Percentiles rank a stretch among this genome's conserved stretches.
phyloP scores from a whole-genome alignment of 2,797 vertebrate species.

The Galago senegalensis region DNA sequence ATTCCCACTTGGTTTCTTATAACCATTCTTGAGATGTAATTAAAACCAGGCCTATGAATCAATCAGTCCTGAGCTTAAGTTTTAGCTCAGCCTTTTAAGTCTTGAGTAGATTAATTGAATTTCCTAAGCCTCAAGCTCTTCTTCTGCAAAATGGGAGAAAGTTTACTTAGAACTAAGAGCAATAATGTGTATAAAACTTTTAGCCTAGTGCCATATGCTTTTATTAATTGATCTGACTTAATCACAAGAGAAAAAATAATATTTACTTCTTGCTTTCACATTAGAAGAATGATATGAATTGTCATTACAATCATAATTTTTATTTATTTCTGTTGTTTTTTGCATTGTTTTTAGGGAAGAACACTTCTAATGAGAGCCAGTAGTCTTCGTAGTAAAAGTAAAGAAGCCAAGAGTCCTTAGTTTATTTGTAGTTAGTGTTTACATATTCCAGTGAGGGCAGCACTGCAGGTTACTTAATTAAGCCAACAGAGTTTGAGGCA shows the following conservation, averaged over 20 bases:
- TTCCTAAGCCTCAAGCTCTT: not conserved
- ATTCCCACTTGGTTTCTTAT: not conserved
- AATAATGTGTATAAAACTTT: not conserved
- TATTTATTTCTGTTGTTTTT: slow-evolving; percentile 43
- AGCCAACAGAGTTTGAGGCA: slow-evolving; percentile 26
- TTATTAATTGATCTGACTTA: not conserved
- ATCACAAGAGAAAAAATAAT: not conserved
- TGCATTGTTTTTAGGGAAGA: slow-evolving; percentile 40
- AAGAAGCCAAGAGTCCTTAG: slow-evolving; percentile 12
- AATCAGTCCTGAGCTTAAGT: not conserved
- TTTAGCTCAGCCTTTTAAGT: not conserved
- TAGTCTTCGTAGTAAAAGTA: slow-evolving; percentile 57
- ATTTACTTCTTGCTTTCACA: not conserved
- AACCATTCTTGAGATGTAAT: not conserved
- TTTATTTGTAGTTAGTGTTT: slow-evolving; percentile 37
- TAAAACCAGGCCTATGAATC: not conserved
- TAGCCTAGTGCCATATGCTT: not conserved
- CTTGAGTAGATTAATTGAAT: slow-evolving; percentile 5
- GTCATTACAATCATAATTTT: not conserved
- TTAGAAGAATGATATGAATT: not conserved
- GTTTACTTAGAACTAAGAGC: not conserved
- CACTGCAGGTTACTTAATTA: not conserved
- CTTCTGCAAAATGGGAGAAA: not conserved
- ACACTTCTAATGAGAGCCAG: not conserved
- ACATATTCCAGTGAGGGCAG: not conserved